Evolutionary conservation across 1,140 invertebrate genomes (phyloP).

Genomic region (Nomia melanderi): DNA sequence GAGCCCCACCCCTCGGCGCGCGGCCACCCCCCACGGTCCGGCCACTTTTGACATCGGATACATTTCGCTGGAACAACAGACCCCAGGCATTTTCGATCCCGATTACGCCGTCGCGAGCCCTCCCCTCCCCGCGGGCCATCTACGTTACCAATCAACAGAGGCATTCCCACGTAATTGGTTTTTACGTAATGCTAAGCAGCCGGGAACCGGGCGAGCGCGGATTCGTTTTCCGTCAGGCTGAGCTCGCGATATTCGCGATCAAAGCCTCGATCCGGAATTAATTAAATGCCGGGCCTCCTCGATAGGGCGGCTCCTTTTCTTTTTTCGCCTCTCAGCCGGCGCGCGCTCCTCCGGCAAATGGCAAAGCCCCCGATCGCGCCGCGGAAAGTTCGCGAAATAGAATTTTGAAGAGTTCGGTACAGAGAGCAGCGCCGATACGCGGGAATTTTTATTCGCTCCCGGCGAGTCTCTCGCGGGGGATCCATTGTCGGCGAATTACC

Average conservation of each 20-base stretch:
- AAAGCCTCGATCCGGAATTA: conserved; percentile 74
- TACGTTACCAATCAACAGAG: conserved; percentile 67
- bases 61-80: conserved; percentile 72
- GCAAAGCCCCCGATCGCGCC: neutral
- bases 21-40: neutral
- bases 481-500: no score
- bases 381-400: neutral
- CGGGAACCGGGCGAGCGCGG: conserved; percentile 52
- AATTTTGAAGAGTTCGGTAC: conserved; percentile 2
- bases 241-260: conserved; percentile 75
- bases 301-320: conserved; percentile 50
- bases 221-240: conserved; percentile 75
- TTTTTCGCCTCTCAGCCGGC: conserved; percentile 19
- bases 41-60: conserved; percentile 68
- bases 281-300: conserved; percentile 67
- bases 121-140: conserved; percentile 62
- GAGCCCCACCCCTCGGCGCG: neutral
- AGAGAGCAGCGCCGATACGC: neutral
- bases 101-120: conserved; percentile 51
- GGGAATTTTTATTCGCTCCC: neutral
- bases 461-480: neutral
- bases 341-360: conserved; percentile 10
- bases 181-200: conserved; percentile 76
- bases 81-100: conserved; percentile 62
- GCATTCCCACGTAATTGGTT: conserved; percentile 75